Conservation (phyloP, 1,140 invertebrate species). For the Thaumetopoea pityocampa region DNA sequence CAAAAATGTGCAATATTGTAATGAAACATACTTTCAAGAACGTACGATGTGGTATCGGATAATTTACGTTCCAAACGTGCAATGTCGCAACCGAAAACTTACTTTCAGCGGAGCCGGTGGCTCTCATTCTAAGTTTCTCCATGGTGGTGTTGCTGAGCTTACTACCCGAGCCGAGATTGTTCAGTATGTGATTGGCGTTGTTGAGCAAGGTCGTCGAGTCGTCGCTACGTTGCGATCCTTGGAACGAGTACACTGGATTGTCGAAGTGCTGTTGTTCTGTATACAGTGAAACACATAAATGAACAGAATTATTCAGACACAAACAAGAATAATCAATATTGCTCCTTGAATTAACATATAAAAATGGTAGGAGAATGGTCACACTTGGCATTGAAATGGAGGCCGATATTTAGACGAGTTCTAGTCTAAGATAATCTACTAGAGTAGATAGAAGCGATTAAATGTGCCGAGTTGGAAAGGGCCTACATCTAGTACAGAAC, state of each 20-base stretch:
- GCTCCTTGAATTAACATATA: too few relatives aligned
- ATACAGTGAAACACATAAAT: constrained; percentile 29
- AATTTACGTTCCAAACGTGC: constrained; percentile 9
- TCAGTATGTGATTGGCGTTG: constrained; percentile 78
- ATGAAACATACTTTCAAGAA: not conserved
- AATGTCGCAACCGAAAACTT: constrained; percentile 23
- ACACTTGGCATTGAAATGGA: too few relatives aligned
- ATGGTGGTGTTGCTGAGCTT: constrained; percentile 78
- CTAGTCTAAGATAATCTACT: too few relatives aligned
- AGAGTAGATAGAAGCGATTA: too few relatives aligned
- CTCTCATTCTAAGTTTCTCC: constrained; percentile 75
- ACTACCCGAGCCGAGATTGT: constrained; percentile 78
- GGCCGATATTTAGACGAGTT: too few relatives aligned
- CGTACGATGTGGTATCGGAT: not conserved
- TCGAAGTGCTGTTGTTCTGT: constrained; percentile 93
- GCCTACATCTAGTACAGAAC: too few relatives aligned
- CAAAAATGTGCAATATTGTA: too few relatives aligned
- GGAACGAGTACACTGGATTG: constrained; percentile 92
- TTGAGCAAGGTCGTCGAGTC: constrained; percentile 78
- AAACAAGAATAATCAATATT: not conserved
- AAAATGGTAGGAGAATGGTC: too few relatives aligned
- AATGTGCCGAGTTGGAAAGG: too few relatives aligned
- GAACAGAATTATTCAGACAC: not conserved
- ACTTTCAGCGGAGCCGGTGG: constrained; percentile 72
- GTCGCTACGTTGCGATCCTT: constrained; percentile 76